A percentile compares a stretch with the other conserved stretches of the same genome.
phyloP scores from a whole-genome alignment of 2,797 vertebrate species.

The Tragopan temminckii region DNA sequence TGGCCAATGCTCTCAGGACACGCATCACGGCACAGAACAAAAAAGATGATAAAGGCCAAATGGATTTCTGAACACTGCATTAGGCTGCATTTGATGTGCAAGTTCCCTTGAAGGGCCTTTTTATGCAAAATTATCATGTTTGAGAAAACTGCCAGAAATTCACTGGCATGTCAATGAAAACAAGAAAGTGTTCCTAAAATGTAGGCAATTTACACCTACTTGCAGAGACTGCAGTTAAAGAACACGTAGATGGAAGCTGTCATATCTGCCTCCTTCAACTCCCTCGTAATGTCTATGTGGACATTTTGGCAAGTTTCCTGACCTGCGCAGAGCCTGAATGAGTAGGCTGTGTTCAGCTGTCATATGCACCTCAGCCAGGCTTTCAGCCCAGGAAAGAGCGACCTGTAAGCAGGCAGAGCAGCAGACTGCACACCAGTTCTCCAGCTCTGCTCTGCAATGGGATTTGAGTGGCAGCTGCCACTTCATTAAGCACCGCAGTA shows the following conservation, averaged over 20 bases:
- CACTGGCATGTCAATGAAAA: conserved; percentile 36
- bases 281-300: neutral
- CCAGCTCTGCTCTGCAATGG: neutral
- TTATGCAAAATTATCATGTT: neutral
- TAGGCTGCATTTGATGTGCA: neutral
- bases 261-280: conserved; percentile 44
- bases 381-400: neutral
- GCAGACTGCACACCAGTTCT: neutral
- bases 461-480: conserved; percentile 32
- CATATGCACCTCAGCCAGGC: neutral
- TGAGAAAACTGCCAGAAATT: conserved; percentile 55
- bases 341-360: conserved; percentile 31
- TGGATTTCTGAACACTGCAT: neutral
- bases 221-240: conserved; percentile 30
- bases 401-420: neutral
- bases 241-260: neutral
- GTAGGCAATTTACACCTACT: conserved; percentile 66
- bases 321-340: neutral
- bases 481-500: neutral
- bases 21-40: neutral
- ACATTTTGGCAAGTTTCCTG: conserved; percentile 37
- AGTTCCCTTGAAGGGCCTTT: neutral
- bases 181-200: conserved; percentile 58
- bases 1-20: neutral
- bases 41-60: neutral